Evolutionary conservation across 2,888 invertebrate genomes (phyloP).

Genomic region (Colletes collaris): DNA sequence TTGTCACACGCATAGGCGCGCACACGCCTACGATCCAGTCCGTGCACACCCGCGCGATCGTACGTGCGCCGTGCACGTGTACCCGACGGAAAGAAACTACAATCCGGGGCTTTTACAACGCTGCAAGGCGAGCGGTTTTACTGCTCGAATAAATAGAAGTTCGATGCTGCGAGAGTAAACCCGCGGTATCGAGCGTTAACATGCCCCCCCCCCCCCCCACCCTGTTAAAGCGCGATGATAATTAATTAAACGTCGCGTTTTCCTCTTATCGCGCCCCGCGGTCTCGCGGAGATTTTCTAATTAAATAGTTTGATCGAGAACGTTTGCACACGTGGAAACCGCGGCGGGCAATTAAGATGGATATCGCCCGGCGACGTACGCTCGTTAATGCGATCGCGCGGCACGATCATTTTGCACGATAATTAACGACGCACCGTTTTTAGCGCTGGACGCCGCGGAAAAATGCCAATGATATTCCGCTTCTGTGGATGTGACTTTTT

Average conservation of each 20-base stretch:
- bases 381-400: slow-evolving; percentile 24
- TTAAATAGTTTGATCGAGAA: slow-evolving; percentile 34
- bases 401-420: slow-evolving; percentile 20
- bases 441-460: not conserved
- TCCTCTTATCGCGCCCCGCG: slow-evolving; percentile 1
- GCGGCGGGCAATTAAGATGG: slow-evolving; percentile 27
- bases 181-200: not conserved
- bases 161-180: slow-evolving; percentile 34
- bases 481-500: no score
- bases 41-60: slow-evolving; percentile 40
- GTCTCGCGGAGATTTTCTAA: slow-evolving; percentile 29
- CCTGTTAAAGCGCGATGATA: slow-evolving; percentile 11
- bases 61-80: slow-evolving; percentile 9
- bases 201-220: no score
- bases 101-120: slow-evolving; percentile 46
- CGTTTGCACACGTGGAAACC: not conserved
- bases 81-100: slow-evolving; percentile 58
- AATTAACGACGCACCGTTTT: slow-evolving; percentile 30
- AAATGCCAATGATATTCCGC: no score
- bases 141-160: slow-evolving; percentile 62
- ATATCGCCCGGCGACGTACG: slow-evolving; percentile 6
- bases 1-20: slow-evolving; percentile 64
- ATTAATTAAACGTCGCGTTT: slow-evolving; percentile 41
- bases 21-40: not conserved
- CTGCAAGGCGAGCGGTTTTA: slow-evolving; percentile 64